Percentiles rank a stretch among this genome's conserved stretches.
phyloP scores from a whole-genome alignment of 2,797 vertebrate species.

The Momotus momota region DNA sequence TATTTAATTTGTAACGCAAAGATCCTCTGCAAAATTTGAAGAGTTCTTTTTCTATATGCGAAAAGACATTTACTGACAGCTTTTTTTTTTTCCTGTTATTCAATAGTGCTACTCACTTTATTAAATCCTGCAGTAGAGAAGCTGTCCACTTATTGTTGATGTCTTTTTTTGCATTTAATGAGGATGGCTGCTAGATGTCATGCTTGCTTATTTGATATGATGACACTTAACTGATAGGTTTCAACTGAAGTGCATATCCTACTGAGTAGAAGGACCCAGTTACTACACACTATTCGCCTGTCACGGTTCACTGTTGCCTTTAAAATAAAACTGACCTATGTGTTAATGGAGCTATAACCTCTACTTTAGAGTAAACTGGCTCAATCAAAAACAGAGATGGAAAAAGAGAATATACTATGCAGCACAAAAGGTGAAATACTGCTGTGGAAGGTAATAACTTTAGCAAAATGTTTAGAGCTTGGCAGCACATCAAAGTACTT shows the following conservation, averaged over 20 bases:
- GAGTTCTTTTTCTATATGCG: not conserved
- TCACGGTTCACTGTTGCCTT: not conserved
- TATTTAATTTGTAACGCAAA: not conserved
- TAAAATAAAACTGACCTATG: conserved; percentile 35
- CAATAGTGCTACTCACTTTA: not conserved
- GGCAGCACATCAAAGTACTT: conserved; percentile 1
- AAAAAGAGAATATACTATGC: not conserved
- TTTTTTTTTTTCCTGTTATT: not conserved
- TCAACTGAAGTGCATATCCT: not conserved
- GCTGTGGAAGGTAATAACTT: not conserved
- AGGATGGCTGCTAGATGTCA: conserved; percentile 1
- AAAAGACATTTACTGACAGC: not conserved
- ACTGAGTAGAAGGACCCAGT: not conserved
- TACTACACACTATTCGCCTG: not conserved
- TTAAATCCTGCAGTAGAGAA: conserved; percentile 18
- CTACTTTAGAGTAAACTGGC: not conserved
- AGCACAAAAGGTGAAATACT: conserved; percentile 7
- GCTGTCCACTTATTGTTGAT: not conserved
- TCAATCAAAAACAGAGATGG: not conserved
- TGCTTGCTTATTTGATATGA: conserved; percentile 3
- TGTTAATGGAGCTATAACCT: conserved; percentile 29
- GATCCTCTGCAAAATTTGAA: not conserved
- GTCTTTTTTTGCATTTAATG: conserved; percentile 12
- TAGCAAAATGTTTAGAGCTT: conserved; percentile 12
- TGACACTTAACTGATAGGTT: conserved; percentile 18